These are phyloP conservation scores for Pristiophorus japonicus DNA, from an alignment of 2,113 vertebrate species.

Conservation along the genomic window DNA sequence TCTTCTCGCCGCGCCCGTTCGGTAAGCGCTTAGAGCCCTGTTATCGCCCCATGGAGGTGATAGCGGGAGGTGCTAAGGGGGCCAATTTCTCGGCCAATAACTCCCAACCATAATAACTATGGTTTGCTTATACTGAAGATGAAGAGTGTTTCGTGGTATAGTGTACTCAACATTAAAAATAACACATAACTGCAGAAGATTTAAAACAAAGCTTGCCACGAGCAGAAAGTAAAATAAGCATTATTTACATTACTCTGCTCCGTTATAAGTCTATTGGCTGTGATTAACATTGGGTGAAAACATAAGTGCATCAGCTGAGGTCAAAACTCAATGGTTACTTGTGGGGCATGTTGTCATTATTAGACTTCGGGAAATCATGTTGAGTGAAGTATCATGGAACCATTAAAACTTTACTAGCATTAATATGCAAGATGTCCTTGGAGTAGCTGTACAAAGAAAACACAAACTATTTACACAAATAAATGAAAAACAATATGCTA, in stretches of 20 bases:
- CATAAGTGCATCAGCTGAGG: background rate
- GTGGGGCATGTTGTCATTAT: background rate
- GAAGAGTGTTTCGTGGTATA: too few species aligned
- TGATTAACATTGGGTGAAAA: background rate
- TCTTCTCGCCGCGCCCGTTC: too few species aligned
- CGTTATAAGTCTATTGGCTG: background rate
- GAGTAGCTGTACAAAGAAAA: background rate
- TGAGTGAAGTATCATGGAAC: background rate
- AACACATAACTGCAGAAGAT: background rate
- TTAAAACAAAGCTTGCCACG: background rate
- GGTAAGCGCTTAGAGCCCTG: too few species aligned
- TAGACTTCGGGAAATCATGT: background rate
- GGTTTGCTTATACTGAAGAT: background rate
- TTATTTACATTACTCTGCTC: background rate
- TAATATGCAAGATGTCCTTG: background rate
- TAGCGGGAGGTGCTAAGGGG: too few species aligned
- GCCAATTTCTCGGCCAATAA: too few species aligned
- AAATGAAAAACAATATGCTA: background rate
- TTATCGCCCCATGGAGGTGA: too few species aligned
- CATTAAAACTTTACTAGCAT: background rate
- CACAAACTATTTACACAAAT: background rate
- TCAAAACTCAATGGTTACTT: background rate
- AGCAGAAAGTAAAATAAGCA: background rate
- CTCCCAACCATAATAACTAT: too few species aligned
- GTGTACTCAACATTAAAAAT: background rate